Conservation (phyloP, 2,888 invertebrate species). For the Cotesia congregata region DNA sequence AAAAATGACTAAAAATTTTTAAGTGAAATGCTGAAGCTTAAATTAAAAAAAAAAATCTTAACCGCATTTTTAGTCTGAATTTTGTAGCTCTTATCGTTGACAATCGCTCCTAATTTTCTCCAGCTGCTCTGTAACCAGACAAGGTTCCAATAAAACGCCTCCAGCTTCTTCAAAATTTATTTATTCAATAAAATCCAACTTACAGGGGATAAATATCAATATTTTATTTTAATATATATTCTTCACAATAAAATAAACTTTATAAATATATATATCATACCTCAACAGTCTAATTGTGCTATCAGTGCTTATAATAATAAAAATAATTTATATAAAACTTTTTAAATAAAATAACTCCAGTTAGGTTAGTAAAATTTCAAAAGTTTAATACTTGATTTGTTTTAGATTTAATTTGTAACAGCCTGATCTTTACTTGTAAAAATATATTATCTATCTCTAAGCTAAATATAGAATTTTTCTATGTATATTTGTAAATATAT, state of each 20-base stretch:
- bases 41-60: constrained; percentile 50
- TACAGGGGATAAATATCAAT: not conserved
- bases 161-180: not conserved
- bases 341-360: not conserved
- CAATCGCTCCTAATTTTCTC: constrained; percentile 48
- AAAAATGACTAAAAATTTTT: not conserved
- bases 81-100: constrained; percentile 60
- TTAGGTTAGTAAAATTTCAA: not conserved
- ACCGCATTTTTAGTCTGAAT: constrained; percentile 65
- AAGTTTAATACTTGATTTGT: not conserved
- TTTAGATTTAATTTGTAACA: constrained; percentile 38
- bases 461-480: not conserved
- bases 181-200: constrained; percentile 4
- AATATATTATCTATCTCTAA: not conserved
- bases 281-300: not conserved
- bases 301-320: not conserved
- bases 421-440: constrained; percentile 26
- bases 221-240: not conserved
- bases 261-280: not conserved
- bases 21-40: constrained; percentile 55
- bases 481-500: not conserved
- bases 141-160: not conserved
- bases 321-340: not conserved
- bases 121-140: constrained; percentile 29
- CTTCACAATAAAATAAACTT: not conserved